These are phyloP conservation scores for Lapara coniferarum DNA, from an alignment of 2,888 invertebrate genomes.

Conservation along the genomic window DNA sequence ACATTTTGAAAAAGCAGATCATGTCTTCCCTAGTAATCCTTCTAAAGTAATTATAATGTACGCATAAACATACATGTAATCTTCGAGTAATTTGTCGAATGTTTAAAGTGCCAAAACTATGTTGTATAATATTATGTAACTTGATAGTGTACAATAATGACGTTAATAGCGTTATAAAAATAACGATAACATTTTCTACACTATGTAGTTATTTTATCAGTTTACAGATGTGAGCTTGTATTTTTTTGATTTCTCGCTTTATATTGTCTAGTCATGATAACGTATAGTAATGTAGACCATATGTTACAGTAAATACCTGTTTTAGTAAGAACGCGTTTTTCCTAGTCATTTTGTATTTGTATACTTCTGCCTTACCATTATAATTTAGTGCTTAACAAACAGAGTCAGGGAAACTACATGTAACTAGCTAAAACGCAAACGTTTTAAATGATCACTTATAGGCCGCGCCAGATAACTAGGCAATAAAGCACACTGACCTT, in stretches of 20 bases:
- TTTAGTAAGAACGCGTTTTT: too few relatives aligned
- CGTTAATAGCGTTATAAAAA: background rate
- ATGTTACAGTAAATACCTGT: too few relatives aligned
- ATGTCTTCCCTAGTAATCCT: slow-evolving; percentile 73
- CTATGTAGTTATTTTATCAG: background rate
- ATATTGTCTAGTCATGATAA: background rate
- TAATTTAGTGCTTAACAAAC: too few relatives aligned
- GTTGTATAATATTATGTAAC: slow-evolving; percentile 6
- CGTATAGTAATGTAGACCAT: background rate
- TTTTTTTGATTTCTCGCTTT: background rate
- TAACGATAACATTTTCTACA: background rate
- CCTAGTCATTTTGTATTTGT: too few relatives aligned
- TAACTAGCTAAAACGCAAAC: too few relatives aligned
- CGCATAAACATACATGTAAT: slow-evolving; percentile 26
- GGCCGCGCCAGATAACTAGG: too few relatives aligned
- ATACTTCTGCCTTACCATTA: too few relatives aligned
- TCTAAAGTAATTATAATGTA: slow-evolving; percentile 35
- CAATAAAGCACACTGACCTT: too few relatives aligned
- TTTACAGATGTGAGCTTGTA: background rate
- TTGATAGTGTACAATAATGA: background rate
- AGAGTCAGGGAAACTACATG: too few relatives aligned
- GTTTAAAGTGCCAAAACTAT: slow-evolving; percentile 17
- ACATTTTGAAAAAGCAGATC: slow-evolving; percentile 63
- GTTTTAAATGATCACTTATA: too few relatives aligned
- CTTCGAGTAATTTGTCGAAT: background rate